A percentile compares a stretch with the other conserved stretches of the same genome.
phyloP scores from a whole-genome alignment of 2,113 vertebrate species.

The Chaetodon auriga region DNA sequence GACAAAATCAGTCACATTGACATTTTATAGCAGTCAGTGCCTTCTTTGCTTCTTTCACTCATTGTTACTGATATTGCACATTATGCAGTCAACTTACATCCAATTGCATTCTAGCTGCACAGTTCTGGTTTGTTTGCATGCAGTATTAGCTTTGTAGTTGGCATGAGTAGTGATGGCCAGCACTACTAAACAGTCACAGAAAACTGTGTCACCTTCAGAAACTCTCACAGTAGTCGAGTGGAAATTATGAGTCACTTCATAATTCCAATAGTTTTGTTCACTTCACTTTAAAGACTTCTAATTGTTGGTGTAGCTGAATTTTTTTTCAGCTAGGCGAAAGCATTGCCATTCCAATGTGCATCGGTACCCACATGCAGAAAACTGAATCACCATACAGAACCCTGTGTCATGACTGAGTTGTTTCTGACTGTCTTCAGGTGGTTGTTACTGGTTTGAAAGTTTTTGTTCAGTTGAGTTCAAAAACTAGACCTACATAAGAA shows the following conservation, averaged over 20 bases:
- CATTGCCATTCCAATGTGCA: too few species aligned
- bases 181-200: background rate
- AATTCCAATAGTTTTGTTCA: background rate
- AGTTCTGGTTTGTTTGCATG: background rate
- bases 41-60: background rate
- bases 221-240: background rate
- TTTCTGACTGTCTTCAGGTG: too few species aligned
- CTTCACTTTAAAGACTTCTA: background rate
- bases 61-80: background rate
- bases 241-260: background rate
- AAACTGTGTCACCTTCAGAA: background rate
- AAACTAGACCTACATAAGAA: background rate
- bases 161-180: background rate
- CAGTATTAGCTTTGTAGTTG: background rate
- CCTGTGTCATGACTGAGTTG: too few species aligned
- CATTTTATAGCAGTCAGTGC: background rate
- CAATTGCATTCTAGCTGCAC: background rate
- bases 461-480: background rate
- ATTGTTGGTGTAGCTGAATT: too few species aligned
- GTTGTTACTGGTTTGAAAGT: too few species aligned
- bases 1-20: background rate
- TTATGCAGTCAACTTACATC: background rate
- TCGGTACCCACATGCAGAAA: too few species aligned
- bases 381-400: too few species aligned
- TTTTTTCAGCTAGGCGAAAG: too few species aligned